A percentile compares a stretch with the other conserved stretches of the same genome.
Conservation (phyloP, 2,797 vertebrate species). For the Glossophaga mutica region DNA sequence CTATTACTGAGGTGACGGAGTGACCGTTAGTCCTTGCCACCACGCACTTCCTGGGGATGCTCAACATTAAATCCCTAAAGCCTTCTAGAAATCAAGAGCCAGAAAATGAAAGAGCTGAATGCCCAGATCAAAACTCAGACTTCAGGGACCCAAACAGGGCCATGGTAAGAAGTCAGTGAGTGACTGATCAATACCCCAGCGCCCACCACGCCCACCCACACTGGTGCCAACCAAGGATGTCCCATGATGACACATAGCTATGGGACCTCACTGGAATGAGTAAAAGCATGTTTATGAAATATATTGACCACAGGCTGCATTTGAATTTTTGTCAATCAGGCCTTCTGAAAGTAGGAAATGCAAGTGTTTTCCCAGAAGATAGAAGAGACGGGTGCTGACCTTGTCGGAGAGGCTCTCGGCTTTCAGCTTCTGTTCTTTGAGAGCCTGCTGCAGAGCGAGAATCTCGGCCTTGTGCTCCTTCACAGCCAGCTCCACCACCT, state of each 20-base stretch:
- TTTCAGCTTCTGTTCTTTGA: constrained; percentile 98
- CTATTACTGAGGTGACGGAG: not conserved
- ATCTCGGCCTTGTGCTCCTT: constrained; percentile 99
- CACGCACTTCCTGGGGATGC: not conserved
- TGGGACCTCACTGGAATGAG: not conserved
- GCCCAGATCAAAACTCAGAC: not conserved
- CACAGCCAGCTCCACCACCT: constrained; percentile 95
- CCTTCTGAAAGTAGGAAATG: not conserved
- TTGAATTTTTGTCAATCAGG: not conserved
- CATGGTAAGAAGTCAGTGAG: not conserved
- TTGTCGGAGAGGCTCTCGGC: constrained; percentile 98
- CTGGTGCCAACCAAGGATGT: not conserved
- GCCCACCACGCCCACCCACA: not conserved
- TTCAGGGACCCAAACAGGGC: not conserved
- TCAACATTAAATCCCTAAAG: not conserved
- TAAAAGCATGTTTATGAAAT: not conserved
- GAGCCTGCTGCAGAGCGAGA: constrained; percentile 94
- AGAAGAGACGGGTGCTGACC: constrained; percentile 76
- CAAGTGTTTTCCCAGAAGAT: not conserved
- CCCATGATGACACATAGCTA: not conserved
- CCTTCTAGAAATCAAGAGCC: not conserved
- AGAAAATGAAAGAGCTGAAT: not conserved
- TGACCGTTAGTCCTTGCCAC: not conserved
- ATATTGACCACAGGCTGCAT: not conserved
- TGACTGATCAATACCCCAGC: not conserved